Evolutionary conservation across 2,888 invertebrate genomes (phyloP), one percentile per base, ranked within the genome.

Genomic region (Cantharis rustica): DNA sequence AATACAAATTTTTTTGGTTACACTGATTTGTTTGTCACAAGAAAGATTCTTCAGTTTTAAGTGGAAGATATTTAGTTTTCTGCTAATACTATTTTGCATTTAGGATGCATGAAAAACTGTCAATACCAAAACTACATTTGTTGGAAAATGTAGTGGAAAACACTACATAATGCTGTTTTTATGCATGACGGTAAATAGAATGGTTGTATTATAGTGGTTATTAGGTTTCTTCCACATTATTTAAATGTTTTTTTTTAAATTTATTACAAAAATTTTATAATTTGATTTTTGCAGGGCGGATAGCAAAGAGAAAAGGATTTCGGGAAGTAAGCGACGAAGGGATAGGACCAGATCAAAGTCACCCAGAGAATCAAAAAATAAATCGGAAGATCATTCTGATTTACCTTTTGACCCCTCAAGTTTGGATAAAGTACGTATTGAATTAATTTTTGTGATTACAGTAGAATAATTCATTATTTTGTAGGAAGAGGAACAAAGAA

Each of bases 401-500:
- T 87, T 91, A 79, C 92, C 93, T 26, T 95, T 94, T 88, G 93
- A 95, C 84, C 93, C 93, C 20, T 92, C 93, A 7, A 92, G 93
- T 86, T 90, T 93, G 79, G 95, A 95, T 85, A 95, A 95, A 90
- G 94, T 93, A n/a, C n/a, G 47, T 7, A 7, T 47, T 47, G n/a
- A 9, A 15, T 66, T 66, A 16, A n/a, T 13, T 66, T 66, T 66
- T 66, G 20, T n/a, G n/a, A n/a, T 26, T 26, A 7, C n/a, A 47
- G n/a, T 47, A 1, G 7, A 47, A n/a, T 71, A 72, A 72, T 26
- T 16, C 5, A 10, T 63, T 17, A 70, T 64, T 80, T 79, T 82
- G 68, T 85, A 95, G 92, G 97, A 97, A 88, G 96, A 95, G 86
- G 96, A 97, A 85, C 96, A 97, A 85, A 95, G 93, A 82, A 93